Evolutionary conservation across 2,888 invertebrate genomes (phyloP), one percentile per base, ranked within the genome.

Genomic region (Spilarctia lutea): DNA sequence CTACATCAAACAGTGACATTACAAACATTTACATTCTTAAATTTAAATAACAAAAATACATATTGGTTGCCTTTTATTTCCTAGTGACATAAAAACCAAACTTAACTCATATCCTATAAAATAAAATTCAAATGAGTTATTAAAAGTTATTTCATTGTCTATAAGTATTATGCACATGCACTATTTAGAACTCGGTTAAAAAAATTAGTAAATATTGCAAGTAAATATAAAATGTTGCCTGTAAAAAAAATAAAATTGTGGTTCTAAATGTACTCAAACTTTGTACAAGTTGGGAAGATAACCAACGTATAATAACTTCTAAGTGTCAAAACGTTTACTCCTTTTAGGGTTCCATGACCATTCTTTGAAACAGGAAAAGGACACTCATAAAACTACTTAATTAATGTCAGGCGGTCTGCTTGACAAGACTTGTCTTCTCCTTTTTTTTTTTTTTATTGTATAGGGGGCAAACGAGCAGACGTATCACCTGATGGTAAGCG

Each of bases 1-100:
- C 13, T 30, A 11, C 52, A 20, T 52, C 8, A 52, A n/a, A 7
- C 48, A 74, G 76, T 83, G 82, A 83, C 82, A 83, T 81, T 68
- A 6, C n/a, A 65, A 65, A 48, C 69, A 73, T 73, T 73, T 52
- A 39, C 10, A 3, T 68, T 68, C 24, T 60, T 45, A 33, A 6
- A 16, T 3, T 2, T 16, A 11, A 27, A 60, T n/a, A 60, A 0
- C 24, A 10, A 68, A 67, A 68, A 33, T 73, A 16, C 30, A 30
- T 30, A 63, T 30, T 18, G 6, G 3, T 1, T 30, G 30, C 63
- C 18, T 63, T 30, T 63, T 7, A 30, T 30, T 30, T 63, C 30
- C 30, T 18, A 0, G 30, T 30, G 16, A 30, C 18, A 16, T 63
- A 2, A 63, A 30, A 27, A 60, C 8, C 18, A 30, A 63, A 18